Percentiles rank a stretch among this genome's conserved stretches.
Evolutionary conservation across 2,113 vertebrate genomes (phyloP).

Genomic region (Alaudala cheleensis): DNA sequence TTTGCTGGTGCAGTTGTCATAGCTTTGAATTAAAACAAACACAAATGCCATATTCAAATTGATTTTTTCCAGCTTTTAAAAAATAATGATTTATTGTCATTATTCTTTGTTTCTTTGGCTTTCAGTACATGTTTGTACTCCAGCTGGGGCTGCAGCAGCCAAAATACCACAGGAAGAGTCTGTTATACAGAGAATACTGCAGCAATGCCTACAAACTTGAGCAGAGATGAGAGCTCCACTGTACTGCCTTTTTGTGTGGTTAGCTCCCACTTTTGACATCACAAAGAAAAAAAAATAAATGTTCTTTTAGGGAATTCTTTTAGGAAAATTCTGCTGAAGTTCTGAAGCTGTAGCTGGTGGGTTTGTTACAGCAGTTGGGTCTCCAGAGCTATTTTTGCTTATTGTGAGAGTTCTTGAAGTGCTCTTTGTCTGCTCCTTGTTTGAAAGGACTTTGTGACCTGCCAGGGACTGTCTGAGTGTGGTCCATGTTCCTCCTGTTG

Average conservation of each 20-base stretch:
- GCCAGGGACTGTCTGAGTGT: not conserved
- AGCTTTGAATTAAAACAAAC: not conserved
- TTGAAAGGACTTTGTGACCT: not conserved
- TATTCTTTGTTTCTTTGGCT: not conserved
- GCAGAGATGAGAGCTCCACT: not conserved
- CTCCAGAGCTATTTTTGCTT: not conserved
- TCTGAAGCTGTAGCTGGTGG: not conserved
- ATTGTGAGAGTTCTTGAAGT: not conserved
- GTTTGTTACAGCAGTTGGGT: not conserved
- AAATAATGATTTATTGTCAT: not conserved
- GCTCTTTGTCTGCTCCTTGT: not conserved
- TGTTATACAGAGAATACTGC: not conserved
- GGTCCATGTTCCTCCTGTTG: not conserved
- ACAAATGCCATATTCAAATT: not conserved
- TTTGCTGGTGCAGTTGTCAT: not conserved
- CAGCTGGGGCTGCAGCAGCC: not conserved
- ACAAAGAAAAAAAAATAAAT: not conserved
- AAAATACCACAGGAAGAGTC: not conserved
- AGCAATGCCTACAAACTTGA: not conserved
- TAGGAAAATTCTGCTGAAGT: not conserved
- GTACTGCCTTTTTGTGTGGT: not conserved
- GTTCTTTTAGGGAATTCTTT: not conserved
- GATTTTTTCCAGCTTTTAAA: not conserved
- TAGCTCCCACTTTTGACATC: not conserved
- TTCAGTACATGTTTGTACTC: not conserved